Evolutionary conservation across 2,113 vertebrate species (phyloP).

Genomic region (Steatornis caripensis): DNA sequence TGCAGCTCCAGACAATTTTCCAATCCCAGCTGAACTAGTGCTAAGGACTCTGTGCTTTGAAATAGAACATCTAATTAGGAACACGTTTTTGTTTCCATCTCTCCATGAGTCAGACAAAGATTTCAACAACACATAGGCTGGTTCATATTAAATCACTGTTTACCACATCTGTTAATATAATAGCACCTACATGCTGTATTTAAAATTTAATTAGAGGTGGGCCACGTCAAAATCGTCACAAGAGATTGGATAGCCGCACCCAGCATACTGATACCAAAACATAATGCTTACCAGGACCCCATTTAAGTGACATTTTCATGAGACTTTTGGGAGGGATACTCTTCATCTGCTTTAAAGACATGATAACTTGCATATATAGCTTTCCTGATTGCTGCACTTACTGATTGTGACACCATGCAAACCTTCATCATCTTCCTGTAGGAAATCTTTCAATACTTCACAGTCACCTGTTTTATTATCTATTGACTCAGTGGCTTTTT

Average conservation of each 20-base stretch:
- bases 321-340: not conserved
- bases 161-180: constrained; percentile 43
- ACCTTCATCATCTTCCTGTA: not conserved
- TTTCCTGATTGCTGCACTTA: not conserved
- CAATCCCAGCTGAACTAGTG: not conserved
- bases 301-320: not conserved
- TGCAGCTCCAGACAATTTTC: not conserved
- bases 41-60: not conserved
- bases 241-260: constrained; percentile 26
- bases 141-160: constrained; percentile 61
- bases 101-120: constrained; percentile 45
- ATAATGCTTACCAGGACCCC: not conserved
- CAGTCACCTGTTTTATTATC: not conserved
- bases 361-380: not conserved
- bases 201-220: constrained; percentile 59
- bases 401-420: not conserved
- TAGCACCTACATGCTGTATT: constrained; percentile 37
- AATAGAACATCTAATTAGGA: constrained; percentile 28
- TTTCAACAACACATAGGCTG: constrained; percentile 30
- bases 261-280: not conserved
- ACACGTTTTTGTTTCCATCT: not conserved
- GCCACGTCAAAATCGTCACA: not conserved
- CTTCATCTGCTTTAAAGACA: not conserved
- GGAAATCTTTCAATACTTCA: not conserved
- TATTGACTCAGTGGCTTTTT: not conserved